These are phyloP conservation scores for Aythya fuligula DNA, from an alignment of 2,797 vertebrate species.

Conservation along the genomic window DNA sequence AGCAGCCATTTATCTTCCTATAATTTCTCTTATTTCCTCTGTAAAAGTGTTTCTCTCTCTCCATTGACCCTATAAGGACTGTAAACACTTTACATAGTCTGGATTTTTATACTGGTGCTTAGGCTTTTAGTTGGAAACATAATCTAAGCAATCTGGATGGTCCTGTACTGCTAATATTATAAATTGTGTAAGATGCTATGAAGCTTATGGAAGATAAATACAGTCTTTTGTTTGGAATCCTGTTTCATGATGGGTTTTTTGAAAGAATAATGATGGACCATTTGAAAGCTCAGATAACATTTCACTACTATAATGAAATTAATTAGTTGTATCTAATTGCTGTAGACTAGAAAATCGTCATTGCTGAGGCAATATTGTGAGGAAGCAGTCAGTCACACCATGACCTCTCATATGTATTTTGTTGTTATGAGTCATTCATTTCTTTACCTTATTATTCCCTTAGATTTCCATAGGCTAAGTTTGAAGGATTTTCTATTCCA, in stretches of 20 bases:
- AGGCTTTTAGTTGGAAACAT: neutral
- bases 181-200: neutral
- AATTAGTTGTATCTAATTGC: conserved; percentile 2
- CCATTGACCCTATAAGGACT: neutral
- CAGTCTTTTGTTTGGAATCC: neutral
- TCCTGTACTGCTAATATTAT: neutral
- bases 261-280: neutral
- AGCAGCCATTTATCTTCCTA: neutral
- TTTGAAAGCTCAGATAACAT: conserved; percentile 1
- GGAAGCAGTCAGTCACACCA: neutral
- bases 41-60: neutral
- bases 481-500: conserved; percentile 10
- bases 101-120: neutral
- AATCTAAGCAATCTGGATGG: neutral
- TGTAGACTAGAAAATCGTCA: neutral
- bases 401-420: neutral
- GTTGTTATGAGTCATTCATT: neutral
- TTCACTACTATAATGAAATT: neutral
- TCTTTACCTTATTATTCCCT: neutral
- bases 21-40: neutral
- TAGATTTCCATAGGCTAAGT: neutral
- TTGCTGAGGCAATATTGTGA: neutral
- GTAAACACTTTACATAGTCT: neutral
- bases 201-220: neutral
- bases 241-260: neutral